Evolutionary conservation across 2,888 invertebrate genomes (phyloP), one percentile per base, ranked within the genome.

Genomic region (Hirtodrosophila alboralis): DNA sequence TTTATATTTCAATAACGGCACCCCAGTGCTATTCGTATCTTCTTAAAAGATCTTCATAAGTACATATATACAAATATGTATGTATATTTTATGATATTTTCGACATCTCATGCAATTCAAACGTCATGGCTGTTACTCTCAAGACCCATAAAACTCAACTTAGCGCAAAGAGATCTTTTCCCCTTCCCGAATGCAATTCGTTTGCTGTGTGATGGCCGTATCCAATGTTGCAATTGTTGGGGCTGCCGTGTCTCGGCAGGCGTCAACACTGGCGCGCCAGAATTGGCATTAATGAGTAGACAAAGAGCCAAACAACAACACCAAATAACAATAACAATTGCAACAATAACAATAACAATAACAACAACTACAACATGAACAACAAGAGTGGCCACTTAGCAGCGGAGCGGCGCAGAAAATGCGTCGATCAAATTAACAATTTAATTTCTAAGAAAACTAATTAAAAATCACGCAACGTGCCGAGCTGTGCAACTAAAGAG

Each of bases 381-480:
- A 26, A 41, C 48, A 54, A 51, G 63, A 69, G 59, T 53, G 70
- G 52, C 76, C 84, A 80, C 84, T 84, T 84, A 81, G 68, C 77
- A 68, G 71, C 67, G 56, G 59, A 51, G 40, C 61, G 59, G 71
- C 61, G 80, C 64, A 64, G 85, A 65, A 75, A 86, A 76, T 77
- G 83, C 79, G 81, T 86, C 87, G 87, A 77, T 75, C 84, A 87
- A 87, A 87, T 87, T 86, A 88, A 87, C 84, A 88, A 88, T 84
- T 88, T 88, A 84, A 89, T 89, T 89, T 88, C 87, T 87, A 74
- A 84, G 88, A 86, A 88, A 88, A 87, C 86, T 88, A 88, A 88
- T 89, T 88, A 88, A 87, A 88, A 87, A 87, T 74, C 86, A 86
- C 69, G 65, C 80, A 74, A 70, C 76, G 72, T 77, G 49, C 47